Conservation (phyloP, 1,140 invertebrate genomes). For the Aphidius ervi region DNA sequence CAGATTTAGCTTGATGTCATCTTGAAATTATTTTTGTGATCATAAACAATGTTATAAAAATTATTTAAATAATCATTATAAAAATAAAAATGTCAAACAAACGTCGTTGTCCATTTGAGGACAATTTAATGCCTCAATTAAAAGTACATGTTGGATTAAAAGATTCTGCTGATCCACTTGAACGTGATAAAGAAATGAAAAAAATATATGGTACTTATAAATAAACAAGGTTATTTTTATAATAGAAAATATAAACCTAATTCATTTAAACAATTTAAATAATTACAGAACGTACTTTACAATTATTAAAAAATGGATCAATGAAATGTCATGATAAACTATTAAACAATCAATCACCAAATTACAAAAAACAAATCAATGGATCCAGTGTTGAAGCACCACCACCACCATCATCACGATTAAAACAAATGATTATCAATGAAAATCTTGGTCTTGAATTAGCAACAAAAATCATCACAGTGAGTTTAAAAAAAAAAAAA, state of each 20-base stretch:
- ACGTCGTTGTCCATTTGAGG: conserved; percentile 38
- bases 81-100: conserved; percentile 32
- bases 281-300: conserved; percentile 33
- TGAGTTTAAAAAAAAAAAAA: conserved; percentile 11
- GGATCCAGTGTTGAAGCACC: conserved; percentile 19
- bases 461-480: conserved; percentile 27
- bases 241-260: conserved; percentile 6
- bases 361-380: conserved; percentile 14
- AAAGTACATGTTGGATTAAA: conserved; percentile 38
- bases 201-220: conserved; percentile 33
- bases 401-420: conserved; percentile 6
- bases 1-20: too few relatives aligned
- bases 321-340: conserved; percentile 23
- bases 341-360: conserved; percentile 17
- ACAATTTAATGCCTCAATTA: conserved; percentile 32
- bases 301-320: conserved; percentile 33
- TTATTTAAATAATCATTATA: too few relatives aligned
- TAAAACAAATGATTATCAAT: conserved; percentile 38
- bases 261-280: conserved; percentile 2
- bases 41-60: too few relatives aligned
- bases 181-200: conserved; percentile 32
- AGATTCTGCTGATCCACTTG: conserved; percentile 32
- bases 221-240: conserved; percentile 24
- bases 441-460: conserved; percentile 31
- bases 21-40: too few relatives aligned